These are phyloP conservation scores for Laticauda laticaudata DNA, from an alignment of 2,113 vertebrate species.

Conservation along the genomic window DNA sequence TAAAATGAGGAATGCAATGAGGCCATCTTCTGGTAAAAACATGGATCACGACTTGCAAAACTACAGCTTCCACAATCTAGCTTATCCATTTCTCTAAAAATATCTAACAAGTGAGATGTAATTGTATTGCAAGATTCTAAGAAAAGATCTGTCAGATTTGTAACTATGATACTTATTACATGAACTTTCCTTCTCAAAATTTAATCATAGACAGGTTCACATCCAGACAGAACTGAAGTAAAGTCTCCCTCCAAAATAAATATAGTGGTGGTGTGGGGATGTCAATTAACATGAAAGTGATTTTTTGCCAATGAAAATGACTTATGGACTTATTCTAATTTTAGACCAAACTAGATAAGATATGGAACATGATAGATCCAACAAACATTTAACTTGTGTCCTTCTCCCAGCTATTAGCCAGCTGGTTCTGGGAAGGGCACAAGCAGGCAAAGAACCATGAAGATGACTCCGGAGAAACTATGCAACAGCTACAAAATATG, in stretches of 20 bases:
- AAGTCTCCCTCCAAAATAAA: neutral
- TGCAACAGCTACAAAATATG: neutral
- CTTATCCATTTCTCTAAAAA: neutral
- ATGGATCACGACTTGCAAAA: neutral
- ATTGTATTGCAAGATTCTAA: neutral
- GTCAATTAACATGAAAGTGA: neutral
- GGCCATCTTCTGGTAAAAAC: constrained; percentile 60
- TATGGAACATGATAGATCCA: neutral
- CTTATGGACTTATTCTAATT: neutral
- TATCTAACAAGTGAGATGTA: neutral
- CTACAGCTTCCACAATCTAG: neutral
- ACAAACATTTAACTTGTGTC: neutral
- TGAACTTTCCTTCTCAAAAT: neutral
- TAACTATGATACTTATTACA: neutral
- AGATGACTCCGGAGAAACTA: neutral
- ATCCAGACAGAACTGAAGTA: neutral
- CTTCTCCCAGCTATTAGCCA: neutral
- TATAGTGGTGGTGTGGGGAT: too few relatives aligned
- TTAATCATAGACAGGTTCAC: neutral
- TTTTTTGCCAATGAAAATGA: neutral
- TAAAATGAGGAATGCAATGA: constrained; percentile 35
- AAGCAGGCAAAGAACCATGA: neutral
- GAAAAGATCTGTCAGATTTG: neutral
- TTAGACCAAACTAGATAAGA: neutral
- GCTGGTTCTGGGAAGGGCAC: neutral